Percentiles rank a stretch among this genome's conserved stretches.
Evolutionary conservation across 2,888 invertebrate species (phyloP).

Genomic region (Ernsta delagoae): DNA sequence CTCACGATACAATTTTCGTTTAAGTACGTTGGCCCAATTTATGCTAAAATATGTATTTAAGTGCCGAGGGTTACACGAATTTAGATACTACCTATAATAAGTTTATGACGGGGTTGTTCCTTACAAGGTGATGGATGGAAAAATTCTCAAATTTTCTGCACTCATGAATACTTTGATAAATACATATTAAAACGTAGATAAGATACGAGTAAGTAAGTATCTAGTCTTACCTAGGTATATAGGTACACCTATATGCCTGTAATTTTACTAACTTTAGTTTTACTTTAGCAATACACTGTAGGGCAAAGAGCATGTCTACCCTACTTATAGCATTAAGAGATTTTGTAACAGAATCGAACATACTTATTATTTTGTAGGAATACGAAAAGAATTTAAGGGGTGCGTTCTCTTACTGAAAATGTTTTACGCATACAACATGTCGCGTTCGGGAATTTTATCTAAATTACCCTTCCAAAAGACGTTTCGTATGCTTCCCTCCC

Average conservation of each 20-base stretch:
- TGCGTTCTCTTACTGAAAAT: constrained; percentile 5
- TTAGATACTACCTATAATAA: too few species aligned
- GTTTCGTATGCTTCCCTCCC: constrained; percentile 49
- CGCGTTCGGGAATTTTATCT: constrained; percentile 47
- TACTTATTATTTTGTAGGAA: neutral
- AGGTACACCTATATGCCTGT: too few species aligned
- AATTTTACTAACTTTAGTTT: too few species aligned
- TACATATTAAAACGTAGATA: too few species aligned
- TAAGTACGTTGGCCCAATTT: constrained; percentile 36
- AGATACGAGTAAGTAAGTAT: too few species aligned
- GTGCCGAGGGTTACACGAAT: neutral
- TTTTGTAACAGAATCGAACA: constrained; percentile 3
- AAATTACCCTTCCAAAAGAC: constrained; percentile 53
- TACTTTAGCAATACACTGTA: too few species aligned
- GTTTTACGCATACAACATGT: constrained; percentile 23
- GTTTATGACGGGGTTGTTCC: too few species aligned
- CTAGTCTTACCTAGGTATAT: too few species aligned
- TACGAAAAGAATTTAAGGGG: constrained; percentile 16
- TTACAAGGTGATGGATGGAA: too few species aligned
- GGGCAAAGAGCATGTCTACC: too few species aligned
- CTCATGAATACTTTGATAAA: too few species aligned
- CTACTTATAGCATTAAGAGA: neutral
- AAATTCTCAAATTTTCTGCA: too few species aligned
- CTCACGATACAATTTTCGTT: constrained; percentile 46
- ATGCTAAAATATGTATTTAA: constrained; percentile 6